Evolutionary conservation across 2,113 vertebrate species (phyloP).

Genomic region (Bothrops jararaca): DNA sequence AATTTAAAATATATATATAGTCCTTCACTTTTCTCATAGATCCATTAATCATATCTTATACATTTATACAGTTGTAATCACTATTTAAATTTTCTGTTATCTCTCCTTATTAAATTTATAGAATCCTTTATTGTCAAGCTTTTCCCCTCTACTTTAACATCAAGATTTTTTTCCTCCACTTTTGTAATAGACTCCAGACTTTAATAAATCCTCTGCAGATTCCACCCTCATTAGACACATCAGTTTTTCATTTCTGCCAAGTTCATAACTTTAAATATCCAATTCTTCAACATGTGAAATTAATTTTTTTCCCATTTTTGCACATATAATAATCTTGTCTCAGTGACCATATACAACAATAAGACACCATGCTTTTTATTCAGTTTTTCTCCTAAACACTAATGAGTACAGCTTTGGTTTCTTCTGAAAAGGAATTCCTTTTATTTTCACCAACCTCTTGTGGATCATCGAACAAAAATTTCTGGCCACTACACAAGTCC

Average conservation of each 20-base stretch:
- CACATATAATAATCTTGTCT: neutral
- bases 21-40: neutral
- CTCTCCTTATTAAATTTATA: neutral
- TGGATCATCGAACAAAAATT: no score
- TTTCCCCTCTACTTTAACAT: neutral
- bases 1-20: neutral
- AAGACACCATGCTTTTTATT: neutral
- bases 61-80: neutral
- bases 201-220: neutral
- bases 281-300: neutral
- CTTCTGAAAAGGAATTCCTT: neutral
- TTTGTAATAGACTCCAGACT: neutral
- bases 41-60: neutral
- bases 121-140: neutral
- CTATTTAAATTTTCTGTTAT: neutral
- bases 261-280: neutral
- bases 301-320: neutral
- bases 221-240: neutral
- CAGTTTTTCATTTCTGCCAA: neutral
- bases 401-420: neutral
- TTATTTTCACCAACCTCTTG: neutral
- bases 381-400: neutral
- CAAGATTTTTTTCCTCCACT: neutral
- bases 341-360: neutral
- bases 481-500: neutral